These are phyloP conservation scores for Adelosebastes latens DNA, from an alignment of 2,797 vertebrate genomes.

Conservation along the genomic window DNA sequence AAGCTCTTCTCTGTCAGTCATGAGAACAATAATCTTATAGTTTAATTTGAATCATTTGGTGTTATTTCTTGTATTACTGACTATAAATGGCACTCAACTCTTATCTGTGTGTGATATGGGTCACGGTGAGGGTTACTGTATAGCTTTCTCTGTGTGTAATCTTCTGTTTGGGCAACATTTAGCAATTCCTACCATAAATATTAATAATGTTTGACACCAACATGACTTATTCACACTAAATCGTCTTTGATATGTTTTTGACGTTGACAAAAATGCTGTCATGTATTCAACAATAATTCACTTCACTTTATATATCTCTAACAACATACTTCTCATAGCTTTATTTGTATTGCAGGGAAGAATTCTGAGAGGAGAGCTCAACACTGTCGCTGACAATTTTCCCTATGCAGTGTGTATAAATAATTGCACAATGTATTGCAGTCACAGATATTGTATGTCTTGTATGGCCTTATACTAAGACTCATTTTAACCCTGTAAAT, in stretches of 20 bases:
- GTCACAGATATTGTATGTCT: neutral
- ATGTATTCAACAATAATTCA: neutral
- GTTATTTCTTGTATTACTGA: neutral
- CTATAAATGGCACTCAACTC: neutral
- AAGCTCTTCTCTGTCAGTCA: neutral
- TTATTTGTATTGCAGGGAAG: neutral
- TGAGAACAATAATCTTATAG: neutral
- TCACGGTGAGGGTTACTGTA: neutral
- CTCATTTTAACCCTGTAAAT: neutral
- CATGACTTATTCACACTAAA: slow-evolving; percentile 1
- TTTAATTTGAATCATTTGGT: slow-evolving; percentile 21
- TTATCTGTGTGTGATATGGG: neutral
- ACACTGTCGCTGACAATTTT: neutral
- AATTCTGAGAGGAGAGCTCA: neutral
- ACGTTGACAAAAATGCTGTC: neutral
- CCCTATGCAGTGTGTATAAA: neutral
- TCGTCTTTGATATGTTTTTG: neutral
- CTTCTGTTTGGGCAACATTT: slow-evolving; percentile 8
- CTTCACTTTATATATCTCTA: neutral
- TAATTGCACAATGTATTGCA: slow-evolving; percentile 6
- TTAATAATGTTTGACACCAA: neutral
- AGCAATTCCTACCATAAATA: neutral
- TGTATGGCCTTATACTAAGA: neutral
- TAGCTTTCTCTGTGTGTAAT: neutral
- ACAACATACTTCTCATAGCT: neutral